These are phyloP conservation scores for Poecilia gillii DNA, from an alignment of 2,797 vertebrate species.

Conservation along the genomic window DNA sequence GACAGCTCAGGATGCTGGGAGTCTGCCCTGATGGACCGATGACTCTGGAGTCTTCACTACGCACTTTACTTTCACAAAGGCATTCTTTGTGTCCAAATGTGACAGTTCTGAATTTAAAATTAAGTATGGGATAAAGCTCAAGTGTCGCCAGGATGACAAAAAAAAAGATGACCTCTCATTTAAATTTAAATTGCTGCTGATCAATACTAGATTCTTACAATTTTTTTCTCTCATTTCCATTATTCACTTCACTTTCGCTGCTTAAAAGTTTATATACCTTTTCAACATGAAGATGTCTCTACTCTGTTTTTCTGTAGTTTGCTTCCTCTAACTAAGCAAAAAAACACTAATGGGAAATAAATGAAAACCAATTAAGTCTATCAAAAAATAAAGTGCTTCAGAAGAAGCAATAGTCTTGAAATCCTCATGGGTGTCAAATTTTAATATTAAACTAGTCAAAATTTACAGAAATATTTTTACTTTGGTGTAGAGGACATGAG, in stretches of 20 bases:
- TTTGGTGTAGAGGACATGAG: background rate
- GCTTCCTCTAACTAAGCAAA: background rate
- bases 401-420: background rate
- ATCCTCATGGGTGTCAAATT: background rate
- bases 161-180: too few relatives aligned
- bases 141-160: too few relatives aligned
- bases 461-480: background rate
- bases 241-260: background rate
- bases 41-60: constrained; percentile 7
- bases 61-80: constrained; percentile 1
- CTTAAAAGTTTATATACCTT: background rate
- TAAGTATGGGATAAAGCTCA: too few relatives aligned
- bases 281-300: background rate
- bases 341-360: background rate
- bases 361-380: background rate
- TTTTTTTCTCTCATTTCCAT: background rate
- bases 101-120: background rate
- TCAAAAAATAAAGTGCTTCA: background rate
- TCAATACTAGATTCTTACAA: background rate
- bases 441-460: background rate
- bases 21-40: constrained; percentile 10
- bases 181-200: background rate
- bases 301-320: background rate
- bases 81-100: constrained; percentile 6
- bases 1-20: constrained; percentile 28